Evolutionary conservation across 2,797 vertebrate genomes (phyloP), one percentile per base, ranked within the genome.

Genomic region (Gadopsis bispinosus): DNA sequence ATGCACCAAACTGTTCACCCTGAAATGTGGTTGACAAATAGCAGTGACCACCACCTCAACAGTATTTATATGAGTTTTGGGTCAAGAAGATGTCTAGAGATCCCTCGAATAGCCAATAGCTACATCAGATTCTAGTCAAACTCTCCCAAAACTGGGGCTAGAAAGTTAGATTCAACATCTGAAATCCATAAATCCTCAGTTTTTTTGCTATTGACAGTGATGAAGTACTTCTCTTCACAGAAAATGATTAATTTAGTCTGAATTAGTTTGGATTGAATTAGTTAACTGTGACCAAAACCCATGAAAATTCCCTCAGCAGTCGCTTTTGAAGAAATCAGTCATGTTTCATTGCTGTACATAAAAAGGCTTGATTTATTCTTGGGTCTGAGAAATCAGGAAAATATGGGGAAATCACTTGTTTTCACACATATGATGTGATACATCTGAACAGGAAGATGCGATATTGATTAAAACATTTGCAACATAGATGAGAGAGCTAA

Each of bases 161-260:
- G 31, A 76, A 89, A 33, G 14, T 83, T 17, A 53, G 16, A 87
- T 74, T 73, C 37, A 70, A 53, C 65, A 79, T 85, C 63, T 85
- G 70, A 86, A 75, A 81, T 69, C 65, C 63, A 82, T 73, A 78
- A 69, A 66, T 88, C 29, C n/a, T 65, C 11, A 56, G 43, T 69
- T 26, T 64, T 66, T 31, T 50, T 45, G 29, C 33, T 71, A 17
- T 56, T 87, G 64, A 67, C 70, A 68, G 51, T 62, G 69, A 55
- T 79, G 29, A 41, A 47, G 22, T 62, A 7, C 43, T 53, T 62
- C 29, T 60, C 66, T 37, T 56, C 19, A 22, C 37, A 71, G 54
- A 78, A 64, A 77, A 69, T 58, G 41, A 81, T 75, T 79, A 0
- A 76, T 66, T 73, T 81, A 75, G 6, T 80, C 64, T 75, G 22